These are phyloP conservation scores for Icerya purchasi DNA, from an alignment of 2,888 invertebrate species.

Conservation along the genomic window DNA sequence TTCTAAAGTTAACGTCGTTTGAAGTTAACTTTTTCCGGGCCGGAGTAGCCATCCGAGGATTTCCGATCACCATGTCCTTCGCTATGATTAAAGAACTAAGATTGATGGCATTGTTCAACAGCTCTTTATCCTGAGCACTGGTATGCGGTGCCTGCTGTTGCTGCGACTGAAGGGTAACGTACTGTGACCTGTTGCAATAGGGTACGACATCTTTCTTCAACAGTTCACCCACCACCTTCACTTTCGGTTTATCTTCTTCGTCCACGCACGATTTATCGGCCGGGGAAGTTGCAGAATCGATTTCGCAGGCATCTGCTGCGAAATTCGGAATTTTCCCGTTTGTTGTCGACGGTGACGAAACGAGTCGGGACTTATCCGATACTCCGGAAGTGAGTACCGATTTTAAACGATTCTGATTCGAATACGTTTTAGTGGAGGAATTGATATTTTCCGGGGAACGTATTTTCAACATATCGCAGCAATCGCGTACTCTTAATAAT, in stretches of 20 bases:
- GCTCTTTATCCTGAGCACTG: background rate
- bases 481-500: too few species aligned
- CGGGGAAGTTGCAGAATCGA: slow-evolving; percentile 2
- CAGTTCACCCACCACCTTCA: slow-evolving; percentile 12
- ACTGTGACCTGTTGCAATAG: background rate
- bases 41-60: background rate
- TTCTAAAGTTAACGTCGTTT: background rate
- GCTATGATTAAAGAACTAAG: slow-evolving; percentile 10
- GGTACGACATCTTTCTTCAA: slow-evolving; percentile 9
- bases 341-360: too few species aligned
- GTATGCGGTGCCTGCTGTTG: background rate
- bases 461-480: background rate
- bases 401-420: too few species aligned
- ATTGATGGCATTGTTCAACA: slow-evolving; percentile 6
- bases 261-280: too few species aligned
- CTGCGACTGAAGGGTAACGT: background rate
- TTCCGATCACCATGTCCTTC: slow-evolving; percentile 9
- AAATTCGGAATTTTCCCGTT: too few species aligned
- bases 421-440: background rate
- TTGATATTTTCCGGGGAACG: background rate
- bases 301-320: slow-evolving; percentile 2
- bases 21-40: background rate
- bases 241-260: slow-evolving; percentile 1
- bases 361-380: too few species aligned
- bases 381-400: too few species aligned